A percentile compares a stretch with the other conserved stretches of the same genome.
Conservation (phyloP, 1,140 invertebrate genomes). For the Cepaea nemoralis region DNA sequence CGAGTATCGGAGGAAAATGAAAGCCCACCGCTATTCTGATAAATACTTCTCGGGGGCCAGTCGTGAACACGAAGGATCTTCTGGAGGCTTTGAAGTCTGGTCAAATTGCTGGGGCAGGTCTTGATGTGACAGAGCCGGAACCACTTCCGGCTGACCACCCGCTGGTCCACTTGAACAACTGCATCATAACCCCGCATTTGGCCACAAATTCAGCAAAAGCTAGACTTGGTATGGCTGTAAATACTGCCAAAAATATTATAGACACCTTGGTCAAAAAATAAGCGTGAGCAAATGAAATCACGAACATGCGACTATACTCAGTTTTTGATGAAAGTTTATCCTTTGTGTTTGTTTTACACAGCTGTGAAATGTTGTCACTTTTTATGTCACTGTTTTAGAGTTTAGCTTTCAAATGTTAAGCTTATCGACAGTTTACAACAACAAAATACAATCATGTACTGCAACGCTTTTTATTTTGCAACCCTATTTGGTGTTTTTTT, state of each 20-base stretch:
- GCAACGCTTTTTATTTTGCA: no score
- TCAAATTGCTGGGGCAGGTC: conserved; percentile 85
- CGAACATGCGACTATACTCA: no score
- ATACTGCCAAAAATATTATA: conserved; percentile 81
- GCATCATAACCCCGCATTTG: conserved; percentile 91
- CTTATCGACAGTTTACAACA: no score
- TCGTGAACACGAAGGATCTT: conserved; percentile 66
- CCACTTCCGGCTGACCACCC: conserved; percentile 86
- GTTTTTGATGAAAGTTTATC: no score
- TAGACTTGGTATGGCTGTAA: conserved; percentile 83
- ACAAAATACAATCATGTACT: no score
- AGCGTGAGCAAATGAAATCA: no score
- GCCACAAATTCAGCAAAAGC: conserved; percentile 88
- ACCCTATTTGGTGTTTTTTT: no score
- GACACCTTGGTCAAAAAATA: conserved; percentile 83
- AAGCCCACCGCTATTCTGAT: conserved; percentile 72
- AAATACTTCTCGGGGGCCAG: conserved; percentile 66
- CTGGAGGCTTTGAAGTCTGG: conserved; percentile 78
- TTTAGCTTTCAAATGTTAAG: no score
- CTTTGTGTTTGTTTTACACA: no score
- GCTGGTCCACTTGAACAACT: conserved; percentile 84
- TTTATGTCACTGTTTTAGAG: no score
- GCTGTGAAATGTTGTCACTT: no score
- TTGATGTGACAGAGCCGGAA: conserved; percentile 94
- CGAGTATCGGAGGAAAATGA: no score